Conservation (phyloP, 2,888 invertebrate genomes). For the Drepanosiphum platanoidis region DNA sequence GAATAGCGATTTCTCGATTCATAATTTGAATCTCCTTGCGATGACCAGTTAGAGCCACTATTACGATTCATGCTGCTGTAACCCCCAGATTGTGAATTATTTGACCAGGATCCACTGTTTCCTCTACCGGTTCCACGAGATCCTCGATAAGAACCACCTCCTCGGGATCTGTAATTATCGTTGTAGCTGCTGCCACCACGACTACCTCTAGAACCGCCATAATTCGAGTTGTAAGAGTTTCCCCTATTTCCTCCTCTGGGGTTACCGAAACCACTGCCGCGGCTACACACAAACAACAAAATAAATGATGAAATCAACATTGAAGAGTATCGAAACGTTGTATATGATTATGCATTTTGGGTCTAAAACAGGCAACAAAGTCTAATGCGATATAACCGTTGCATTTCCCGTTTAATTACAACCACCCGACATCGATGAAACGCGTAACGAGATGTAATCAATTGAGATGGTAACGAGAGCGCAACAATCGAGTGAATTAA, state of each 20-base stretch:
- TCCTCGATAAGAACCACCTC: conserved; percentile 43
- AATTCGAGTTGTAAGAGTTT: conserved; percentile 46
- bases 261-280: conserved; percentile 40
- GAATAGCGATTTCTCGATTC: conserved; percentile 54
- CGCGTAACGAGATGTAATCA: background rate
- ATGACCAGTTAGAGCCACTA: conserved; percentile 52
- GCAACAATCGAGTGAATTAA: background rate
- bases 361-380: background rate
- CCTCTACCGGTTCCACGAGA: conserved; percentile 49
- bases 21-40: conserved; percentile 49
- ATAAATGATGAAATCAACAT: background rate
- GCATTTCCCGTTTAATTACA: background rate
- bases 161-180: conserved; percentile 46
- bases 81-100: conserved; percentile 37
- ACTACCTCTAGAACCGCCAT: conserved; percentile 40
- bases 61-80: conserved; percentile 53
- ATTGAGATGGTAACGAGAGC: background rate
- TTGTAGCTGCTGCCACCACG: conserved; percentile 28
- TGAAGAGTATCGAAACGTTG: too few relatives aligned
- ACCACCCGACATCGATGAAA: background rate
- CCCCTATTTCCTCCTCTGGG: conserved; percentile 52
- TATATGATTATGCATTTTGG: background rate
- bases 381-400: background rate
- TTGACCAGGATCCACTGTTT: conserved; percentile 45
- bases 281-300: conserved; percentile 3